Evolutionary conservation across 2,113 vertebrate genomes (phyloP), one percentile per base, ranked within the genome.

Genomic region (Phycodurus eques): DNA sequence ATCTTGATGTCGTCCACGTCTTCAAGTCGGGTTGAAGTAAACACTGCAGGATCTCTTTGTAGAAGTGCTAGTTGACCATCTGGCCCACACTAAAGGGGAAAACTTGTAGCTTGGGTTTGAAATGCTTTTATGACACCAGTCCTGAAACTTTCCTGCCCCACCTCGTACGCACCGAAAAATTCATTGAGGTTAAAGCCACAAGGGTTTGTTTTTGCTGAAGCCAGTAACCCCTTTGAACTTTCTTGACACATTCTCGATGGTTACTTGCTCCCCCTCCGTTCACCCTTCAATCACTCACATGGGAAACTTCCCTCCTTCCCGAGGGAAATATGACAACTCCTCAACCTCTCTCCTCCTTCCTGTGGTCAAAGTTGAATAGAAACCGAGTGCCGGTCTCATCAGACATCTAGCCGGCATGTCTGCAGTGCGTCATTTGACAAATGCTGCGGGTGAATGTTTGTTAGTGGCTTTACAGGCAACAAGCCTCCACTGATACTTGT

Each of bases 371-470:
- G 59, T 19, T 73, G 76, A 71, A 81, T 35, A 83, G 78, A 84
- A 77, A 77, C 66, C 61, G 72, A 70, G 78, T 62, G 68, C 78
- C 82, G 73, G 71, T 85, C 66, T 69, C 74, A 82, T 89, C 81
- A 81, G 70, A 68, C 72, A 54, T 70, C 59, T 17, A 20, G 67
- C 74, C 70, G 13, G 53, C 74, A 60, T 22, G 76, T 76, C 81
- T 80, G 79, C 76, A 82, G 62, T 85, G 85, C 74, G 73, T 88
- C 86, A 87, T 84, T 73, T 63, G 75, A 73, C 74, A 77, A 81
- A 73, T 73, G 83, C 77, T 81, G 83, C 0, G 72, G 84, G 76
- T 63, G 46, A 60, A 77, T 31, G 63, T 75, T 82, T 71, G 47
- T 76, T 31, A 39, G 10, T 61, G 73, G 70, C 65, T 70, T 72